Conservation (phyloP, 2,113 vertebrate species). For the Procavia capensis region DNA sequence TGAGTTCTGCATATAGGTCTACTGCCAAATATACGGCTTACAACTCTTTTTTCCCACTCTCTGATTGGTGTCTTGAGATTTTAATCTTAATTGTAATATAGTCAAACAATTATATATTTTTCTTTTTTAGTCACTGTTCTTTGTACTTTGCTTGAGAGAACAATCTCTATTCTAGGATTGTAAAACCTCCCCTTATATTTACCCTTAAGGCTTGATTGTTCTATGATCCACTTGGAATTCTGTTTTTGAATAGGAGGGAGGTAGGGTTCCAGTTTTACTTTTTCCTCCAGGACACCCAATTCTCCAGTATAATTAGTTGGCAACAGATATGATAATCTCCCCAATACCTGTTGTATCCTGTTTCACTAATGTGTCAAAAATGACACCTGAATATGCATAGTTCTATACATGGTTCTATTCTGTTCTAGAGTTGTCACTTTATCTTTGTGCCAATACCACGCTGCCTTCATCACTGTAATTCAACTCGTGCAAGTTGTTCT, state of each 20-base stretch:
- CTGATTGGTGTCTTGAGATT: no score
- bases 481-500: not conserved
- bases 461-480: not conserved
- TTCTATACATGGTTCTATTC: not conserved
- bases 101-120: constrained; percentile 3
- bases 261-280: not conserved
- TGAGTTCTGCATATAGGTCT: not conserved
- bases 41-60: not conserved
- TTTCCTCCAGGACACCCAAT: not conserved
- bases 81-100: not conserved
- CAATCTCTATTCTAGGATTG: not conserved
- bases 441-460: not conserved
- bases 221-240: not conserved
- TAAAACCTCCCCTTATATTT: not conserved
- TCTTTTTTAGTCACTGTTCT: not conserved
- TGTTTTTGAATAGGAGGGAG: not conserved
- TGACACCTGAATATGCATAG: not conserved
- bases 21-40: not conserved
- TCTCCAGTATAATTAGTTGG: not conserved
- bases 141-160: not conserved
- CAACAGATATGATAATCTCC: not conserved
- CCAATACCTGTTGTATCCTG: not conserved
- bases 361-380: not conserved
- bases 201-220: not conserved
- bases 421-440: not conserved